Base-by-base conservation (phyloP, 2,888 invertebrate species). In the Conchocele bisecta region DNA sequence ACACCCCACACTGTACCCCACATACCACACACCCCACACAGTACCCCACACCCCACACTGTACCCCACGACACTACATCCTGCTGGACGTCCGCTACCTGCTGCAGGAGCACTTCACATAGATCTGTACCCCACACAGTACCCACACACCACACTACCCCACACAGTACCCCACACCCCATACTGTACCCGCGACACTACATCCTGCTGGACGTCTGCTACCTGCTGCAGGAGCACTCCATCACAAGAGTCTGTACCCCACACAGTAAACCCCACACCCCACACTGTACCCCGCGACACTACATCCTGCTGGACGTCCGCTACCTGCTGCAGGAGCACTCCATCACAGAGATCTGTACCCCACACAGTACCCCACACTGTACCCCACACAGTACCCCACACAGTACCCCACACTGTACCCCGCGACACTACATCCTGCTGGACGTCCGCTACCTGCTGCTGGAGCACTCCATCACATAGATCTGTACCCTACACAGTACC, bases 381-480 rank as follows among this genome's bases (percentile, higher is more conserved):
- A n/a, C n/a, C n/a, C n/a, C n/a, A n/a, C n/a, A n/a, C n/a, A n/a
- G n/a, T n/a, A n/a, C n/a, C n/a, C n/a, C n/a, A n/a, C n/a, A n/a
- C n/a, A n/a, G n/a, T n/a, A n/a, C n/a, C n/a, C n/a, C n/a, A n/a
- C n/a, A n/a, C n/a, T n/a, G n/a, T n/a, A 96, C 96, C 0, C 98
- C 98, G 1, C 87, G 93, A n/a, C 94, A 96, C 89, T 96, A 96
- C 89, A 94, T 95, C 31, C 93, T 94, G 77, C 91, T 98, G 73
- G 97, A 98, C 90, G 94, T 97, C 11, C 94, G 96, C 17, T 94
- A 95, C 22, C 92, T 98, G 78, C 93, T 98, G 59, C 97, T 98
- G 91, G 95, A 94, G 82, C 95, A 95, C 41, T 94, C 95, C 46
- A 96, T 97, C 72, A 93, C 94, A 28, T 96, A 97, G 88, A 91